Conservation (phyloP, 2,888 invertebrate genomes). For the Schizaphis graminum region DNA sequence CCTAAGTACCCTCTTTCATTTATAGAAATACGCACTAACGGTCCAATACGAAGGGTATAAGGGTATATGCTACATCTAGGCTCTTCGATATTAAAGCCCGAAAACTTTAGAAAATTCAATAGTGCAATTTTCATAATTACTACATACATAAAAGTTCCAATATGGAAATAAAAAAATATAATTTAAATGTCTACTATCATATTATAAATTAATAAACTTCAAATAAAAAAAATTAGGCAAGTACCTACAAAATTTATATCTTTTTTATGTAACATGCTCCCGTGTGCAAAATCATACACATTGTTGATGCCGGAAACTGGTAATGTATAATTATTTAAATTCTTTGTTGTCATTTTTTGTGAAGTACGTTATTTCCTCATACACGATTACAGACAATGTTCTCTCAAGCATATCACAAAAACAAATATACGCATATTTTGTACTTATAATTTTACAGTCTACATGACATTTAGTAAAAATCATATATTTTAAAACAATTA, state of each 20-base stretch:
- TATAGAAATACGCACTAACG: neutral
- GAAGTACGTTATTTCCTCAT: constrained; percentile 14
- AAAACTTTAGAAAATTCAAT: neutral
- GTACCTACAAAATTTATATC: neutral
- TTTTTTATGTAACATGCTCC: neutral
- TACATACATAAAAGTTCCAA: neutral
- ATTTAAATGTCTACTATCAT: neutral
- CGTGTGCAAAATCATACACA: neutral
- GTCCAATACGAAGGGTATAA: neutral
- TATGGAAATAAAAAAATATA: neutral
- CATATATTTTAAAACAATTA: constrained; percentile 2
- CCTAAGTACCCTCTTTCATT: constrained; percentile 17
- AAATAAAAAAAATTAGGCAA: neutral
- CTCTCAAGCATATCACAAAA: constrained; percentile 37
- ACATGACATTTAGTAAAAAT: neutral
- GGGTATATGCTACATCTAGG: neutral
- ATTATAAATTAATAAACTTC: neutral
- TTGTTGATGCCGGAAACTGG: constrained; percentile 23
- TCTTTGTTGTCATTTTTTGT: constrained; percentile 1
- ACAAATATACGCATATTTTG: neutral
- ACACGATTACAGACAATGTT: constrained; percentile 1
- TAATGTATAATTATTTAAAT: constrained; percentile 42
- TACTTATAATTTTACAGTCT: neutral
- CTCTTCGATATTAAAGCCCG: neutral
- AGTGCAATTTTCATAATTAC: neutral